Evolutionary conservation across 2,888 invertebrate genomes (phyloP), one percentile per base, ranked within the genome.

Genomic region (Cephalotes varians): DNA sequence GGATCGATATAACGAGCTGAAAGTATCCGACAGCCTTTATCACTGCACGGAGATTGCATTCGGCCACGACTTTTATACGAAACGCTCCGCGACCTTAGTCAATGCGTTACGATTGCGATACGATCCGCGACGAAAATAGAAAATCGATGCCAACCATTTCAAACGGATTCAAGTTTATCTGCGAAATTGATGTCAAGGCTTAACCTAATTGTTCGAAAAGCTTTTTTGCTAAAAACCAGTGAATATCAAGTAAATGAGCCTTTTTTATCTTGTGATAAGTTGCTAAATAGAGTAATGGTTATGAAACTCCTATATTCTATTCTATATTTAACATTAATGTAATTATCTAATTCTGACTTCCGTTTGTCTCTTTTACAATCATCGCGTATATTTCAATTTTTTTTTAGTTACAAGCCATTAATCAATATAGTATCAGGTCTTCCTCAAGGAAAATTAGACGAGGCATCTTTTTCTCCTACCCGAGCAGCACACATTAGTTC

Each of bases 1-100:
- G 71, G 80, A 69, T 69, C 80, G 80, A 80, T 80, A 60, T 80
- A 80, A 76, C 82, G 76, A 65, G 76, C 54, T 18, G 77, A 62
- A 56, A 69, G 69, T 77, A 69, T 77, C 69, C 69, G 69, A 15
- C 44, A 31, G 54, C 77, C 69, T 77, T 77, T 69, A 77, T 77
- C 77, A 56, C 44, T 15, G 44, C 34, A 34, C 69, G 69, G 69
- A 77, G 77, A 77, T 77, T 77, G 77, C 77, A 69, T 69, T 77
- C 69, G 56, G 56, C 56, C 56, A 18, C 77, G 77, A 77, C 77
- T 77, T 77, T 77, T 56, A 77, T 77, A 51, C 56, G 77, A 44
- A 56, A 69, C 56, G 54, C 40, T 21, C 18, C 18, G 77, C 69
- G 77, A 77, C 64, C 54, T 76, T 44, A 40, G 56, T 54, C 25